Conservation (phyloP, 1,140 invertebrate genomes). For the Goniozus legneri region DNA sequence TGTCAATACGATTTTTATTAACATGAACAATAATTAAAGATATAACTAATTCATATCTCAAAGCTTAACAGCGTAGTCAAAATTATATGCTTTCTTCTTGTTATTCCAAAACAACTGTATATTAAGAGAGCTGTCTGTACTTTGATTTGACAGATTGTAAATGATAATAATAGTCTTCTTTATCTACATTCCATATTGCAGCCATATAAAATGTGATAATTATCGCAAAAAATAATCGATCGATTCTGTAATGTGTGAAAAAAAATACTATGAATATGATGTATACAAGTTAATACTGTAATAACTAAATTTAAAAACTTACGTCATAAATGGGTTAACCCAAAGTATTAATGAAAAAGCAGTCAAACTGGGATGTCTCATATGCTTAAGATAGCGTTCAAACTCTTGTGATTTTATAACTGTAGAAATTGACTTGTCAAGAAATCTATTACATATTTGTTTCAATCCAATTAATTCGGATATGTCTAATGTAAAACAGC, state of each 20-base stretch:
- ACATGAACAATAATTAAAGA: too few species aligned
- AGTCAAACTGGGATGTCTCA: conserved; percentile 59
- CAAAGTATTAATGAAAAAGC: conserved; percentile 56
- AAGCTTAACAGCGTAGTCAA: too few species aligned
- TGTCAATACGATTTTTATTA: too few species aligned
- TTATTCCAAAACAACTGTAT: too few species aligned
- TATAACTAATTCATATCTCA: too few species aligned
- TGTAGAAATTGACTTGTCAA: conserved; percentile 46
- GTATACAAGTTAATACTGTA: neutral
- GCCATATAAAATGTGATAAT: conserved; percentile 55
- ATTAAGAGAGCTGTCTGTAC: conserved; percentile 26
- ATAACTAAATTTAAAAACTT: conserved; percentile 16
- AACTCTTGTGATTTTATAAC: conserved; percentile 50
- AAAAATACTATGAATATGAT: neutral
- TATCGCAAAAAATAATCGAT: conserved; percentile 49
- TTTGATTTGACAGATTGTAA: conserved; percentile 32
- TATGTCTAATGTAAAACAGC: conserved; percentile 62
- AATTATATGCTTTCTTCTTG: too few species aligned
- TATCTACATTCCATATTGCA: conserved; percentile 54
- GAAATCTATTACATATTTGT: conserved; percentile 57
- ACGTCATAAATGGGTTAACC: conserved; percentile 58
- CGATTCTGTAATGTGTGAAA: conserved; percentile 45
- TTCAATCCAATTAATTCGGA: conserved; percentile 60
- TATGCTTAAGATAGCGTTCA: conserved; percentile 49
- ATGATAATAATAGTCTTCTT: conserved; percentile 54